phyloP scores from a whole-genome alignment of 2,888 invertebrate species.

The Cerceris rybyensis region DNA sequence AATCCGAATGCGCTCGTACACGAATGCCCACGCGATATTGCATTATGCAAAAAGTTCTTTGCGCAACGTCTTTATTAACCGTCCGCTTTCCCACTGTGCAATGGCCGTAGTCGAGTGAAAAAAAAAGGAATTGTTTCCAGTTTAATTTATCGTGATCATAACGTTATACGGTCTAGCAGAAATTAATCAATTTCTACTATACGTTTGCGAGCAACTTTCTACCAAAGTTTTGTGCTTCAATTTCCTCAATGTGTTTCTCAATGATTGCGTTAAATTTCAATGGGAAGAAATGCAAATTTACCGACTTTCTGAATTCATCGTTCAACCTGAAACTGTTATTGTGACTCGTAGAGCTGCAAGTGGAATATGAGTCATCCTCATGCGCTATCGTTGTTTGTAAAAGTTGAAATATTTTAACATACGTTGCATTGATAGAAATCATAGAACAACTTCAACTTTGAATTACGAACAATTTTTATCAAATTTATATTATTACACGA shows the following conservation, averaged over 20 bases:
- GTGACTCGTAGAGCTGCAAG: no score
- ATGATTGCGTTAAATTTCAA: not conserved
- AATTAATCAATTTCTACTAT: conserved; percentile 52
- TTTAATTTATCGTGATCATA: conserved; percentile 57
- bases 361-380: no score
- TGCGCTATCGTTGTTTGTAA: no score
- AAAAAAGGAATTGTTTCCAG: conserved; percentile 40
- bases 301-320: not conserved
- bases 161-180: conserved; percentile 45
- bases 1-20: conserved; percentile 49
- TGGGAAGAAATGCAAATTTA: not conserved
- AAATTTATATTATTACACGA: no score
- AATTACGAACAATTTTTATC: no score
- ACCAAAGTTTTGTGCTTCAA: conserved; percentile 29
- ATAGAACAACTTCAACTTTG: no score
- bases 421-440: no score
- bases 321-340: no score
- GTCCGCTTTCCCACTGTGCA: conserved; percentile 57
- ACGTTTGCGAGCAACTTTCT: conserved; percentile 45
- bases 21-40: conserved; percentile 54
- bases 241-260: conserved; percentile 10
- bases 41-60: conserved; percentile 61
- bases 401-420: no score
- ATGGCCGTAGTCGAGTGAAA: conserved; percentile 18
- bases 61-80: conserved; percentile 61